These are phyloP conservation scores for Manduca sexta DNA, from an alignment of 1,140 invertebrate genomes.

Conservation along the genomic window DNA sequence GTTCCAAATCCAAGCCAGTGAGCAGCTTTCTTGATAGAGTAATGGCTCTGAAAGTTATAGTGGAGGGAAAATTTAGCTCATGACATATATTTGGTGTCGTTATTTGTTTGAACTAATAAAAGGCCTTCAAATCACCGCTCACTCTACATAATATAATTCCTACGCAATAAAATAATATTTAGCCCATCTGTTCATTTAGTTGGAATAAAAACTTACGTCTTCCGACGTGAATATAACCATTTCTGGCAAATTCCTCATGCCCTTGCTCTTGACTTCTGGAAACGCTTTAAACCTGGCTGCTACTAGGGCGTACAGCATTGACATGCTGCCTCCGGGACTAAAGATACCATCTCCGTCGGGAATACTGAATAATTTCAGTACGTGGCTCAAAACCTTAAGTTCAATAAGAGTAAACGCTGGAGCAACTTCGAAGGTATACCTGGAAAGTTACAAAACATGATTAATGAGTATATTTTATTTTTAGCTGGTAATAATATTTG, in stretches of 20 bases:
- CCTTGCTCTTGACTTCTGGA: slow-evolving; percentile 84
- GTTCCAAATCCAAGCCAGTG: slow-evolving; percentile 89
- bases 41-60: slow-evolving; percentile 79
- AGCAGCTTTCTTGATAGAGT: slow-evolving; percentile 87
- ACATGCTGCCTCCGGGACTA: slow-evolving; percentile 88
- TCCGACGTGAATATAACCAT: slow-evolving; percentile 84
- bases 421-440: slow-evolving; percentile 86
- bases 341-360: slow-evolving; percentile 81
- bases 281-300: slow-evolving; percentile 83
- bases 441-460: slow-evolving; percentile 37
- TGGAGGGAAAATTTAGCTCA: too few species aligned
- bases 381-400: slow-evolving; percentile 75
- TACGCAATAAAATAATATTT: too few species aligned
- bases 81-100: too few species aligned
- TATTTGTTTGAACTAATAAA: too few species aligned
- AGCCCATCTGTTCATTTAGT: too few species aligned
- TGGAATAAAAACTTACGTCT: slow-evolving; percentile 75
- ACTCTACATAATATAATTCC: too few species aligned
- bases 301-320: slow-evolving; percentile 87
- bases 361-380: slow-evolving; percentile 80
- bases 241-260: slow-evolving; percentile 75
- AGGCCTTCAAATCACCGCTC: too few species aligned
- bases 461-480: too few species aligned
- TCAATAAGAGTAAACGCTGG: slow-evolving; percentile 85
- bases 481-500: too few species aligned